phyloP scores from a whole-genome alignment of 2,888 invertebrate genomes.

The Chorisops tibialis region DNA sequence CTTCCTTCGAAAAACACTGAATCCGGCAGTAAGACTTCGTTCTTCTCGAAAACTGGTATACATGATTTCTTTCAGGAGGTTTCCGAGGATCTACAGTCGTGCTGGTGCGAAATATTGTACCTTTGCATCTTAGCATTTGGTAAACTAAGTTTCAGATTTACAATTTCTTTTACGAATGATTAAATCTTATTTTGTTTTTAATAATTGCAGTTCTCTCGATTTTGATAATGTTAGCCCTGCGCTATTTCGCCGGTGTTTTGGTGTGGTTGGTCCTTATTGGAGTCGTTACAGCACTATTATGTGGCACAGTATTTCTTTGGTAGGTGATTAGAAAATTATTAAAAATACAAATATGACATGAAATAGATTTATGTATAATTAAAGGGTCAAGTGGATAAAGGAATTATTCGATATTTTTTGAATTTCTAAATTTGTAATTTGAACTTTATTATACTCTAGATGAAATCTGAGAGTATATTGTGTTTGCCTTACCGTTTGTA shows the following conservation, averaged over 20 bases:
- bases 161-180: background rate
- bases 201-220: slow-evolving; percentile 54
- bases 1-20: slow-evolving; percentile 51
- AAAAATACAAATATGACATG: no score
- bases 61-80: slow-evolving; percentile 59
- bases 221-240: slow-evolving; percentile 56
- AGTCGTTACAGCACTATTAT: slow-evolving; percentile 54
- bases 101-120: slow-evolving; percentile 60
- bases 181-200: background rate
- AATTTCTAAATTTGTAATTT: no score
- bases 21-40: slow-evolving; percentile 44
- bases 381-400: no score
- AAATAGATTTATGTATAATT: no score
- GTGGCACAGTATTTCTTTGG: slow-evolving; percentile 61
- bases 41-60: slow-evolving; percentile 55
- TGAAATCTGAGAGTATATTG: no score
- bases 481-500: no score
- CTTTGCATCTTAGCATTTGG: slow-evolving; percentile 60
- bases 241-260: slow-evolving; percentile 59
- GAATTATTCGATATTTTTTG: no score
- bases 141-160: slow-evolving; percentile 43
- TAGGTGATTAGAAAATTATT: slow-evolving; percentile 41
- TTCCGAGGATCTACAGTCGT: slow-evolving; percentile 58
- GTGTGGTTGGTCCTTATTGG: slow-evolving; percentile 62
- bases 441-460: no score